Base-by-base conservation (phyloP, 2,888 invertebrate species). In the Drosophila yooni region DNA sequence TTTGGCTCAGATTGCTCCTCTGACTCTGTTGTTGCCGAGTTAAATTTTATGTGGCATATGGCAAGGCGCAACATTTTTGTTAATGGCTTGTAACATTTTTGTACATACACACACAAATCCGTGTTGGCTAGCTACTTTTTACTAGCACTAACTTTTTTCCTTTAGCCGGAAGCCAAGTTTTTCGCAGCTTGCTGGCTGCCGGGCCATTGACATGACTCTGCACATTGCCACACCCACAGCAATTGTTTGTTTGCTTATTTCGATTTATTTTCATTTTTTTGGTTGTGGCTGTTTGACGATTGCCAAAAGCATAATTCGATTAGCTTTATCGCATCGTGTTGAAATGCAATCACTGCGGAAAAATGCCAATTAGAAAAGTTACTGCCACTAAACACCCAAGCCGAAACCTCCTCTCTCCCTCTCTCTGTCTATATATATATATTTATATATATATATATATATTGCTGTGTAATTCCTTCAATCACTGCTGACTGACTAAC, bases 11-110 rank as follows among this genome's bases (percentile, higher is more conserved):
- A 60, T 60, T 46, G 46, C 46, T 53, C 29, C 67, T 71, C 63
- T 36, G 63, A 61, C 59, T 71, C 72, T 70, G 65, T 46, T 66
- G 68, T 69, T 76, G 74, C 64, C 59, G 70, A 70, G 76, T 69
- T 57, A 71, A 72, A 83, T 81, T 88, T 85, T 83, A 79, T 85
- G 81, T 81, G 76, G 83, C 85, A 86, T 86, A 86, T 81, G 86
- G 76, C 82, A 74, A 83, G 88, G 86, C 88, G 88, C 81, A 82
- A 76, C 84, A 84, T 84, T 83, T 86, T 82, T 90, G 90, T 91
- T 91, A 90, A 90, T 90, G 90, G 88, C 84, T 87, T 91, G 91
- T 85, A 83, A 83, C 74, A 89, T 77, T 83, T 63, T 63, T 80
- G 57, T 43, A n/a, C 15, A 46, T 27, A 67, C 76, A 74, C 76